These are phyloP conservation scores for Malthinus seriepunctatus DNA, from an alignment of 2,888 invertebrate species.

Conservation along the genomic window DNA sequence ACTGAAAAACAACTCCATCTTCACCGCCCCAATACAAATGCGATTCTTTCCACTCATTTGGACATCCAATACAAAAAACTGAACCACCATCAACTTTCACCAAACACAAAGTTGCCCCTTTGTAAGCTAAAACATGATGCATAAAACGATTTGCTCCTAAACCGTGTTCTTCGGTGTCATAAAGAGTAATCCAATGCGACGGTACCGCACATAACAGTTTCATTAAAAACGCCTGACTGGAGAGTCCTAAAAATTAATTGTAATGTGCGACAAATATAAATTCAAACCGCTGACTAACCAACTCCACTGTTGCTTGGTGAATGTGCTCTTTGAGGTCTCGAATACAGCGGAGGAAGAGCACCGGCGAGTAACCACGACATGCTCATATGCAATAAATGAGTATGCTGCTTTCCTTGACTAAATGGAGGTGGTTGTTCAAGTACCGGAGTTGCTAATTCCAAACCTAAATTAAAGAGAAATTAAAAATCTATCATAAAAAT, in stretches of 20 bases:
- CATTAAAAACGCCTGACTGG: conserved; percentile 60
- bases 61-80: conserved; percentile 75
- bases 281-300: conserved; percentile 36
- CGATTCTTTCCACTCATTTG: conserved; percentile 85
- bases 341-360: conserved; percentile 50
- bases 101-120: conserved; percentile 68
- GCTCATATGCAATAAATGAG: conserved; percentile 52
- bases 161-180: conserved; percentile 83
- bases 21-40: conserved; percentile 83
- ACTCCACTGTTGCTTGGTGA: conserved; percentile 51
- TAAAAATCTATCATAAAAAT: not conserved
- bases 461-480: conserved; percentile 37
- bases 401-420: conserved; percentile 44
- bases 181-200: conserved; percentile 84
- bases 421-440: conserved; percentile 62
- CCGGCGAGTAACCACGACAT: conserved; percentile 54
- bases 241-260: conserved; percentile 38
- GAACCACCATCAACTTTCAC: conserved; percentile 62
- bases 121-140: conserved; percentile 83
- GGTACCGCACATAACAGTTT: conserved; percentile 69
- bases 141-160: conserved; percentile 82
- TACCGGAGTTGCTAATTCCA: conserved; percentile 78
- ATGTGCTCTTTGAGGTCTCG: conserved; percentile 49
- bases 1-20: conserved; percentile 76
- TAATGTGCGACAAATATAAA: not conserved